phyloP scores from a whole-genome alignment of 2,888 invertebrate species.

The Oxytorus armatus region DNA sequence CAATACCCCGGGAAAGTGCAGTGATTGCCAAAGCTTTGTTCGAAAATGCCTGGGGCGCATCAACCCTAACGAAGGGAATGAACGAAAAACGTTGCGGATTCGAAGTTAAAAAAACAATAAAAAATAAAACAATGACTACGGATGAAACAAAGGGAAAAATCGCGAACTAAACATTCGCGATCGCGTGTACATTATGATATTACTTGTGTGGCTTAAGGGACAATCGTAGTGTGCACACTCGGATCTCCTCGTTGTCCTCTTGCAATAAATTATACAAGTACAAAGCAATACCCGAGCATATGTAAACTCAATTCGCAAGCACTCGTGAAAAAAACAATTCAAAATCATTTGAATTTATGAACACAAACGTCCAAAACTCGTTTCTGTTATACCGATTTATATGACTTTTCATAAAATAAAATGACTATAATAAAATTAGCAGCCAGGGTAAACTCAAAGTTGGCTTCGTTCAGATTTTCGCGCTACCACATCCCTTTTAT shows the following conservation, averaged over 20 bases:
- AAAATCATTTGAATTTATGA: too few species aligned
- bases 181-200: too few species aligned
- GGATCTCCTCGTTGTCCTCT: not conserved
- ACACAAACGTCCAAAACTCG: too few species aligned
- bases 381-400: too few species aligned
- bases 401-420: too few species aligned
- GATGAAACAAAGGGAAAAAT: not conserved
- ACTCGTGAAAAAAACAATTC: not conserved
- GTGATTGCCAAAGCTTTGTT: slow-evolving; percentile 62
- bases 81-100: slow-evolving; percentile 14
- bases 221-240: not conserved
- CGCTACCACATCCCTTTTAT: too few species aligned
- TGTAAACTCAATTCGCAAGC: not conserved
- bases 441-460: too few species aligned
- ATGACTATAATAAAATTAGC: too few species aligned
- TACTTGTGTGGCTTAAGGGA: not conserved
- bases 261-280: not conserved
- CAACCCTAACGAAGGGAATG: slow-evolving; percentile 41
- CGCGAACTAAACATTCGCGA: not conserved
- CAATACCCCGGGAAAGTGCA: slow-evolving; percentile 63
- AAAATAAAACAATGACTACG: not conserved
- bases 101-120: not conserved
- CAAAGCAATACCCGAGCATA: not conserved
- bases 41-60: slow-evolving; percentile 35
- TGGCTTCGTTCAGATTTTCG: too few species aligned